Base-by-base conservation (phyloP, 2,797 vertebrate genomes). In the Hirundo rustica region DNA sequence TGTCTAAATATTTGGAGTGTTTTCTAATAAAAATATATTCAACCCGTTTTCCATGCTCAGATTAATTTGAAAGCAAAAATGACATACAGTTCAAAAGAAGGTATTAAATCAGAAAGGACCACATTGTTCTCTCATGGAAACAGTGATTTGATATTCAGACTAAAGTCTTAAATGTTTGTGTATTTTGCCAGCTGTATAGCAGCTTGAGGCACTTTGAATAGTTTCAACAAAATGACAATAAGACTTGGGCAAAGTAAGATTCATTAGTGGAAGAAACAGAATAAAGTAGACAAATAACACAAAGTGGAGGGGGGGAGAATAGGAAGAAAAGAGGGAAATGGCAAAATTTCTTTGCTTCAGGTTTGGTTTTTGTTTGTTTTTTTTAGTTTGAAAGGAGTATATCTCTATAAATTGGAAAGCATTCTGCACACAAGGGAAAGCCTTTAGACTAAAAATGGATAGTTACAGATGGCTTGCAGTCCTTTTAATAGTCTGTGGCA, bases 1-100 rank as follows among this genome's bases (percentile, higher is more conserved):
- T 97, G 97, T 98, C 97, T 97, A 98, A 98, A 98, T 98, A 98
- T 98, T 98, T 98, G 96, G 95, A 97, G 80, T 96, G 80, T 96
- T 94, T 97, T 91, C 95, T 97, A 97, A 96, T 84, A 93, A 97
- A 96, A 97, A 96, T 96, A 92, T 92, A 93, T 82, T 93, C 94
- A 96, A 94, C 95, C 95, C 80, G 17, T 95, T 97, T 97, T 97
- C 76, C 80, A 95, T 95, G 96, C 95, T 97, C 92, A 95, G 95
- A 97, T 97, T 97, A 97, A 97, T 96, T 94, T 96, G 95, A 97
- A 97, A 97, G 95, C 93, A 97, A 94, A 97, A 97, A 96, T 96
- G 96, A 96, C 95, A 96, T 94, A 87, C 89, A 96, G 96, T 98
- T 98, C 98, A 98, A 97, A 98, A 97, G 92, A 96, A 96, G 76